Evolutionary conservation across 2,113 vertebrate species (phyloP).

Genomic region (Hiodon tergisus): DNA sequence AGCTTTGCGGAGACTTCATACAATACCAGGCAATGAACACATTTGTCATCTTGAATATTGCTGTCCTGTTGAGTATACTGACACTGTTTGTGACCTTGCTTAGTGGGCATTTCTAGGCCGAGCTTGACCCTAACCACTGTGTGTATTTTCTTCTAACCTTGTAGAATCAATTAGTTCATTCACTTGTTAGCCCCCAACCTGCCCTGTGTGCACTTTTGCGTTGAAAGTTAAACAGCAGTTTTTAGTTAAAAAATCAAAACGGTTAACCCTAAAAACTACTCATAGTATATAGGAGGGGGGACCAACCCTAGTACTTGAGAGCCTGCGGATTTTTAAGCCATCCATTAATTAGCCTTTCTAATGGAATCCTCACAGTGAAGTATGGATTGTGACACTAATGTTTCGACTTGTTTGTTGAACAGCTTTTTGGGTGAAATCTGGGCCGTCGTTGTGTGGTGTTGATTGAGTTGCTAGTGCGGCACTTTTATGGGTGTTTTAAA

Average conservation of each 20-base stretch:
- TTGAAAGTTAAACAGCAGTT: too few relatives aligned
- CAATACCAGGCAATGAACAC: neutral
- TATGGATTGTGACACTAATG: neutral
- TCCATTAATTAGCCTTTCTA: neutral
- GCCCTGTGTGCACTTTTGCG: too few relatives aligned
- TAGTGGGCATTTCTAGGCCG: neutral
- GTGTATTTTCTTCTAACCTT: neutral
- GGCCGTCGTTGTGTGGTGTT: neutral
- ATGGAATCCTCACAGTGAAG: neutral
- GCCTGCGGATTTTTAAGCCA: too few relatives aligned
- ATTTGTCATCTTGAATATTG: neutral
- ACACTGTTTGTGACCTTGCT: neutral
- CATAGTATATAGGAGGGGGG: too few relatives aligned
- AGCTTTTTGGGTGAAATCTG: neutral
- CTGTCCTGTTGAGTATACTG: neutral
- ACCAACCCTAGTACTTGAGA: too few relatives aligned
- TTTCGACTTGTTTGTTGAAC: neutral
- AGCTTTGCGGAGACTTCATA: too few relatives aligned
- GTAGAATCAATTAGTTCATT: too few relatives aligned
- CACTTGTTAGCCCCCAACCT: too few relatives aligned
- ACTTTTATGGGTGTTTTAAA: neutral
- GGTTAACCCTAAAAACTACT: too few relatives aligned
- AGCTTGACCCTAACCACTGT: neutral
- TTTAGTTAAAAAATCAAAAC: too few relatives aligned
- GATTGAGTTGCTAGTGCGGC: neutral